Conservation (phyloP, 2,113 vertebrate species). For the Dendropsophus ebraccatus region DNA sequence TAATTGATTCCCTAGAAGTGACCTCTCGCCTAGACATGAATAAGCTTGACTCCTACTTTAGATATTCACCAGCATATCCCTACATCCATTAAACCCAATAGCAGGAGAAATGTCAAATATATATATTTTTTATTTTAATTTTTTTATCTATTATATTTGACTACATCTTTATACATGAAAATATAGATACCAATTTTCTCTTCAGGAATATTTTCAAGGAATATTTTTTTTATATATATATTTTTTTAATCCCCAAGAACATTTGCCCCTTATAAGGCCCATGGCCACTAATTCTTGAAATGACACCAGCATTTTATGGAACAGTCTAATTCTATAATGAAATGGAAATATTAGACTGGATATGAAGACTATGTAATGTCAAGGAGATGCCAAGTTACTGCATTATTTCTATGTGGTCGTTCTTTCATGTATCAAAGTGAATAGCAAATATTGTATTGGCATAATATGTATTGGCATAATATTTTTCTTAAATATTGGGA, state of each 20-base stretch:
- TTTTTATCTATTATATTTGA: neutral
- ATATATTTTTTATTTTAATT: neutral
- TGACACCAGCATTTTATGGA: conserved; percentile 5
- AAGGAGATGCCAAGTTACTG: conserved; percentile 19
- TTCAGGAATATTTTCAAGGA: neutral
- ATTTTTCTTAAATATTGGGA: neutral
- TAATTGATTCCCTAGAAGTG: conserved; percentile 51
- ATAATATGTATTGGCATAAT: neutral
- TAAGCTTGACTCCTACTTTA: neutral
- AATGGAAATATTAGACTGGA: conserved; percentile 18
- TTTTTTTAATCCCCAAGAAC: neutral
- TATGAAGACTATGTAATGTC: neutral
- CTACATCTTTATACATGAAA: neutral
- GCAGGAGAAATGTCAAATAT: neutral
- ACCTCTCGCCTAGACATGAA: conserved; percentile 49
- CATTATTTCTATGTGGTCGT: neutral
- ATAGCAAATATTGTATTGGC: neutral
- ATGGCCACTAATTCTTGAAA: neutral
- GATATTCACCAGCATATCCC: no score
- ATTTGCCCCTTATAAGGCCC: neutral
- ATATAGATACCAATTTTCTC: neutral
- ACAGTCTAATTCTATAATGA: neutral
- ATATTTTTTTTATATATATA: neutral
- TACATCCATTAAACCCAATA: neutral
- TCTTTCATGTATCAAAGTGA: neutral